Percentiles rank a stretch among this genome's conserved stretches.
These are phyloP conservation scores for Bombus turneri DNA, from an alignment of 1,140 invertebrate species.

Conservation along the genomic window DNA sequence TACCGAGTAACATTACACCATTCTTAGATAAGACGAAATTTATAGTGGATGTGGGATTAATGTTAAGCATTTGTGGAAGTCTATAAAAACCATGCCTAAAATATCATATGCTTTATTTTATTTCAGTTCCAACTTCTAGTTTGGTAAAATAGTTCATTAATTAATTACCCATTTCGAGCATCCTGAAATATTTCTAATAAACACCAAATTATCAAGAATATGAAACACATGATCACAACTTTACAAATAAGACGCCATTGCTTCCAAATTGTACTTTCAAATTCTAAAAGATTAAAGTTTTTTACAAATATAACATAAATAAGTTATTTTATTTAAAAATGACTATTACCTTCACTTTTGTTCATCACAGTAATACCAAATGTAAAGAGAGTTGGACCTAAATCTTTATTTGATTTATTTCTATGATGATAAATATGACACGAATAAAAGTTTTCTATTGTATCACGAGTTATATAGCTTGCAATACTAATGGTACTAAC, in stretches of 20 bases:
- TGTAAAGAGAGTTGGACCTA: background rate
- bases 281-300: conserved; percentile 1
- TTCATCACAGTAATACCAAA: conserved; percentile 37
- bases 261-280: conserved; percentile 23
- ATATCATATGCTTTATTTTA: background rate
- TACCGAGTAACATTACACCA: conserved; percentile 36
- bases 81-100: conserved; percentile 28
- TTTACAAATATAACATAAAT: background rate
- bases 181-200: conserved; percentile 28
- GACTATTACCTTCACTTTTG: conserved; percentile 21
- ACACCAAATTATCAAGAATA: conserved; percentile 5
- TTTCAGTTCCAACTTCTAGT: background rate
- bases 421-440: conserved; percentile 20
- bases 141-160: background rate
- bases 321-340: background rate
- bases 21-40: conserved; percentile 34
- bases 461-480: conserved; percentile 33
- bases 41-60: conserved; percentile 9
- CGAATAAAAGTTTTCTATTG: conserved; percentile 45
- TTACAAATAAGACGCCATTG: conserved; percentile 17
- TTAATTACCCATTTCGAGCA: conserved; percentile 16
- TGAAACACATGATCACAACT: conserved; percentile 10
- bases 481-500: conserved; percentile 38
- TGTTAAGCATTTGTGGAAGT: background rate
- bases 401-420: conserved; percentile 19